phyloP scores from a whole-genome alignment of 2,797 vertebrate species.

The Myiotriccus ornatus region DNA sequence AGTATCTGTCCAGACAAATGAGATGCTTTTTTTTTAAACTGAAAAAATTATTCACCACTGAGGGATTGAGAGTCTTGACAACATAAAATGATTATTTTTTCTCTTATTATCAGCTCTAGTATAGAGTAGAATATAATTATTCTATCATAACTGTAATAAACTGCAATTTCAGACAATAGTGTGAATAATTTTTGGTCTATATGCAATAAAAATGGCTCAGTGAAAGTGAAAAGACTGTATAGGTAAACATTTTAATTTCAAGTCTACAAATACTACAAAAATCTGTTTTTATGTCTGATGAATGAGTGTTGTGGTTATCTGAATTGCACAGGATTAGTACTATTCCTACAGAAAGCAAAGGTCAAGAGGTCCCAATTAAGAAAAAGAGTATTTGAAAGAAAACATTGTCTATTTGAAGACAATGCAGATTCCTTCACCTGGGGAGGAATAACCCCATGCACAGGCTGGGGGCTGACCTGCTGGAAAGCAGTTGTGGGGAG shows the following conservation, averaged over 20 bases:
- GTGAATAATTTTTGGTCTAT: slow-evolving; percentile 47
- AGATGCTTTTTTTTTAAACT: not conserved
- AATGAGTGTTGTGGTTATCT: not conserved
- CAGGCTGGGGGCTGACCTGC: not conserved
- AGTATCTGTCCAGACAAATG: not conserved
- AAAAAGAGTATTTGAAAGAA: not conserved
- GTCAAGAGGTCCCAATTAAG: not conserved
- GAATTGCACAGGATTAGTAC: not conserved
- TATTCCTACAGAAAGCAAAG: slow-evolving; percentile 8
- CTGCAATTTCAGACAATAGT: slow-evolving; percentile 27
- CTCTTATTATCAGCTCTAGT: not conserved
- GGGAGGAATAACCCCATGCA: not conserved
- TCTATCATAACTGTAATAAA: slow-evolving; percentile 37
- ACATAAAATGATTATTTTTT: not conserved
- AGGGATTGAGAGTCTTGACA: not conserved
- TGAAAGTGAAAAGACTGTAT: not conserved
- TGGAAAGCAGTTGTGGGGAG: not conserved
- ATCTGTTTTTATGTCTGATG: not conserved
- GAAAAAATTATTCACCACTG: not conserved
- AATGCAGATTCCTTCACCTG: not conserved
- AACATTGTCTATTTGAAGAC: not conserved
- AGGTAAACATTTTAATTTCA: slow-evolving; percentile 10
- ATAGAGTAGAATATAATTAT: slow-evolving; percentile 15
- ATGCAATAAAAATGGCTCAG: not conserved
- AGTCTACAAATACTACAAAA: slow-evolving; percentile 5